Evolutionary conservation across 2,113 vertebrate species (phyloP), one percentile per base, ranked within the genome.

Genomic region (Chauna torquata): DNA sequence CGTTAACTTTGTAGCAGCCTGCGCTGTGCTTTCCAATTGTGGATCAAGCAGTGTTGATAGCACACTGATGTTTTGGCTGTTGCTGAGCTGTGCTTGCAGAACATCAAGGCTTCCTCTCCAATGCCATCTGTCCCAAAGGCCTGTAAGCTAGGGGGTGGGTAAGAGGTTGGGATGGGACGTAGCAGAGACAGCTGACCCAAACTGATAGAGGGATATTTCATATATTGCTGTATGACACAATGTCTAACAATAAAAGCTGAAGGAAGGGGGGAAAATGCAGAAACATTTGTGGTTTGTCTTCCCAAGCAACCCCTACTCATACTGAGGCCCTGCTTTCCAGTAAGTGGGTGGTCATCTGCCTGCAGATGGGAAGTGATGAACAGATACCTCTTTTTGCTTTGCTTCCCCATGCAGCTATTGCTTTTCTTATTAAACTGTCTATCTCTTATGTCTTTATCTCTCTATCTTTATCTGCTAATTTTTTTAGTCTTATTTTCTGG

Each of bases 111-210:
- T 44, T 90, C 71, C 27, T 61, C 22, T 71, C 28, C 45, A 50
- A 4, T 4, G 3, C 4, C 0, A 0, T 64, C n/a, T 15, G 6
- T 40, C 16, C 14, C 6, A 54, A 58, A 86, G 3, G 16, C 77
- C 49, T 55, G 12, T 72, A 50, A 34, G 4, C 13, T 42, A 18
- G 22, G 8, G 25, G 6, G 6, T 59, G 6, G 3, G 7, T 50
- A 34, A 42, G 49, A 49, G 8, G 3, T 0, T 86, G 13, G 18
- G 40, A 79, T 28, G 27, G 13, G 24, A 58, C 17, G 11, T 18
- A 45, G 17, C 14, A 38, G 34, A 6, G 23, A 65, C 25, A 55
- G 16, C 24, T 84, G 14, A 10, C 50, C 14, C 44, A 81, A 92
- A 85, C 8, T 25, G 42, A 61, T 38, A 9, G 28, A 88, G 85